phyloP scores from a whole-genome alignment of 2,888 invertebrate species.

The Patella pellucida region DNA sequence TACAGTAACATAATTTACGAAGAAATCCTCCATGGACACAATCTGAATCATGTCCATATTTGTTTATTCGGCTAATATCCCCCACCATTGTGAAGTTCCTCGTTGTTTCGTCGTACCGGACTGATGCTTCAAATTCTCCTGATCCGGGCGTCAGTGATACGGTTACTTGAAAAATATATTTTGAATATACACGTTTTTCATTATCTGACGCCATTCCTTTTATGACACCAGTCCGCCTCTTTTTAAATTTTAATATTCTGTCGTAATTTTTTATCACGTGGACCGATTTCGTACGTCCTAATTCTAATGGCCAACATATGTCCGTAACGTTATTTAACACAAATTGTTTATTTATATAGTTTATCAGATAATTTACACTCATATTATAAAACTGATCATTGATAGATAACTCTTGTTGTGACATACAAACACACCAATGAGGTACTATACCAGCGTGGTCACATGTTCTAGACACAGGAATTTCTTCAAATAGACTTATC shows the following conservation, averaged over 20 bases:
- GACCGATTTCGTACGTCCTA: constrained; percentile 23
- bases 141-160: constrained; percentile 57
- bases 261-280: neutral
- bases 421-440: neutral
- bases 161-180: neutral
- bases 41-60: constrained; percentile 12
- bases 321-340: neutral
- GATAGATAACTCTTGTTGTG: neutral
- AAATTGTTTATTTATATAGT: neutral
- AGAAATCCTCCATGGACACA: neutral
- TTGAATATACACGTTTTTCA: neutral
- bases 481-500: constrained; percentile 15
- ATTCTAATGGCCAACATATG: constrained; percentile 13
- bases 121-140: constrained; percentile 1
- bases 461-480: neutral
- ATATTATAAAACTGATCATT: neutral
- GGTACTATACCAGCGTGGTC: neutral
- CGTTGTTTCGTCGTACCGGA: constrained; percentile 1
- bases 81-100: constrained; percentile 2
- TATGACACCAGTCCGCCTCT: neutral
- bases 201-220: neutral
- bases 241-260: neutral
- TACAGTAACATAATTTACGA: constrained; percentile 10
- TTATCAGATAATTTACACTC: neutral
- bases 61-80: constrained; percentile 14